Evolutionary conservation across 92 coral and sea anemone genomes (phyloP).

Genomic region (Metridium senile): DNA sequence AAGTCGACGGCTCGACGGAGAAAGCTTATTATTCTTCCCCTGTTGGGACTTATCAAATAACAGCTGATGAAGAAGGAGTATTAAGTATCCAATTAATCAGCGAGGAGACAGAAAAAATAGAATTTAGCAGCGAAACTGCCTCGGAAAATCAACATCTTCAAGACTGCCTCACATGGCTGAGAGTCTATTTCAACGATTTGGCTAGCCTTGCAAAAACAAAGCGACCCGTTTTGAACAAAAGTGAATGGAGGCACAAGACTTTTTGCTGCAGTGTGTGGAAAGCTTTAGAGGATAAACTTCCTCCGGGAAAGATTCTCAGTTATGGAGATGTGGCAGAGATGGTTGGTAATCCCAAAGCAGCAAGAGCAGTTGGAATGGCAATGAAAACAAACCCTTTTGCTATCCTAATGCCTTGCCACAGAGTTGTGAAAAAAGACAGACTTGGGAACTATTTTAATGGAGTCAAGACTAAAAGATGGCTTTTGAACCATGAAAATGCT

Average conservation of each 20-base stretch:
- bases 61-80: conserved; percentile 72
- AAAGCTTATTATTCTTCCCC: conserved; percentile 59
- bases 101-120: conserved; percentile 15
- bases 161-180: conserved; percentile 70
- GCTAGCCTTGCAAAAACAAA: conserved; percentile 40
- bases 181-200: conserved; percentile 71
- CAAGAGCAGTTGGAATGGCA: conserved; percentile 97
- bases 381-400: conserved; percentile 94
- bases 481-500: conserved; percentile 78
- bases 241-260: conserved; percentile 52
- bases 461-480: conserved; percentile 86
- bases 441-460: conserved; percentile 89
- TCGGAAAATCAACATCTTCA: conserved; percentile 53
- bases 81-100: conserved; percentile 43
- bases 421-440: conserved; percentile 78
- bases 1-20: not conserved
- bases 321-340: conserved; percentile 93
- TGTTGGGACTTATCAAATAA: conserved; percentile 63
- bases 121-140: not conserved
- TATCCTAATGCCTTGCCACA: conserved; percentile 96
- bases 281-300: conserved; percentile 63
- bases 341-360: conserved; percentile 85
- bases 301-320: conserved; percentile 77
- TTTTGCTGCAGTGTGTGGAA: conserved; percentile 90
- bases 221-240: conserved; percentile 67